A percentile compares a stretch with the other conserved stretches of the same genome.
Conservation (phyloP, 1,140 invertebrate species). For the Pteromalus puparum region DNA sequence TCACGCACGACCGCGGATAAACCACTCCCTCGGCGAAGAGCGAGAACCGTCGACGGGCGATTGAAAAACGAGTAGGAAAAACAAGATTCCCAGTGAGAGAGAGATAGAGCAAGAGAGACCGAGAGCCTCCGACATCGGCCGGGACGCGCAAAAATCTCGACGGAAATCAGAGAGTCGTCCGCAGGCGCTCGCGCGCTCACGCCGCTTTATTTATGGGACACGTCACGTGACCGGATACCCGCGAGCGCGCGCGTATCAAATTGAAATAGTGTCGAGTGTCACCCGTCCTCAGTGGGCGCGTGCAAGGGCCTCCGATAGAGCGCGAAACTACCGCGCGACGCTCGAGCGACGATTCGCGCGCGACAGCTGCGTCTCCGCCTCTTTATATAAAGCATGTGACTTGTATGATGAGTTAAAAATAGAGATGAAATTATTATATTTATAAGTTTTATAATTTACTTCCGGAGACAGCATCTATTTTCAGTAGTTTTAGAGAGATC, state of each 20-base stretch:
- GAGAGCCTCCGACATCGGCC: background rate
- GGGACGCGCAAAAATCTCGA: constrained; percentile 19
- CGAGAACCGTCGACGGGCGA: background rate
- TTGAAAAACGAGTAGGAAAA: constrained; percentile 3
- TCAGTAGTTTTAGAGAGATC: no score
- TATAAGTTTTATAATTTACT: no score
- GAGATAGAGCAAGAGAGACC: background rate
- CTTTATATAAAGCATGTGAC: no score
- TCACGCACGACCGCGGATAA: background rate
- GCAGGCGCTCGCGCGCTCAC: background rate
- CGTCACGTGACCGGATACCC: constrained; percentile 36
- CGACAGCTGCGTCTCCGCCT: background rate
- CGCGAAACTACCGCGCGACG: background rate
- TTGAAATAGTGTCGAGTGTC: constrained; percentile 42
- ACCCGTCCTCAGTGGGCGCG: constrained; percentile 2
- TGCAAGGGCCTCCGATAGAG: background rate
- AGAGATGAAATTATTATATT: no score
- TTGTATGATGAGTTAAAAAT: no score
- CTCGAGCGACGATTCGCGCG: background rate
- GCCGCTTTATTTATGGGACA: constrained; percentile 27
- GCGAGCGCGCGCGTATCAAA: constrained; percentile 31
- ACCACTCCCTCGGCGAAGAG: background rate
- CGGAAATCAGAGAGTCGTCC: constrained; percentile 29
- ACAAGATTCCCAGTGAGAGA: background rate
- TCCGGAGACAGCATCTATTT: no score